Conservation (phyloP, 2,113 vertebrate species). For the Pelodiscus sinensis region DNA sequence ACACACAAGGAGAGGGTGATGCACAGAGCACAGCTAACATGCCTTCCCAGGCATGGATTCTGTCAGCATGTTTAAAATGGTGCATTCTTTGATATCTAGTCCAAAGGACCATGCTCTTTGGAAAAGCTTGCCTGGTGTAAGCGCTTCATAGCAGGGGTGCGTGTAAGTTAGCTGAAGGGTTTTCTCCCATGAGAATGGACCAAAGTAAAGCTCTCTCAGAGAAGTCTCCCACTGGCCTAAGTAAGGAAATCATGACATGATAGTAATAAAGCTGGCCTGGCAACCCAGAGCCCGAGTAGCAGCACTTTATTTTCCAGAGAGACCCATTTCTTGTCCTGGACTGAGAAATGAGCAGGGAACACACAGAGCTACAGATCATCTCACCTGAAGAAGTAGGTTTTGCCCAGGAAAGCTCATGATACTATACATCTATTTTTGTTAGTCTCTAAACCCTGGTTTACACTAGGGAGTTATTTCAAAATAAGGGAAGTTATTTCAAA, state of each 20-base stretch:
- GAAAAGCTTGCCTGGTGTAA: background rate
- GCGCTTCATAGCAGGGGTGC: background rate
- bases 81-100: background rate
- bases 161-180: background rate
- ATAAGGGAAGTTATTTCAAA: no score
- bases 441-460: no score
- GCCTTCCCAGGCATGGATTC: rapidly evolving
- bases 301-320: background rate
- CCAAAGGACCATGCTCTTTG: background rate
- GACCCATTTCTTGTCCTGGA: background rate
- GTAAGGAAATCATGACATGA: background rate
- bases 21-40: rapidly evolving
- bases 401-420: no score
- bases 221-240: background rate
- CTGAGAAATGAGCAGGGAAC: background rate
- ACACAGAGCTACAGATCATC: background rate
- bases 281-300: background rate
- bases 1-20: background rate
- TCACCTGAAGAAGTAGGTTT: no score
- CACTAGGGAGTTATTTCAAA: no score
- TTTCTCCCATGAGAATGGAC: background rate
- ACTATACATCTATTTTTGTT: no score
- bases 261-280: background rate
- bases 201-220: background rate
- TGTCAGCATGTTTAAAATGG: rapidly evolving